Base-by-base conservation (phyloP, 2,113 vertebrate species). In the Collichthys lucidus region DNA sequence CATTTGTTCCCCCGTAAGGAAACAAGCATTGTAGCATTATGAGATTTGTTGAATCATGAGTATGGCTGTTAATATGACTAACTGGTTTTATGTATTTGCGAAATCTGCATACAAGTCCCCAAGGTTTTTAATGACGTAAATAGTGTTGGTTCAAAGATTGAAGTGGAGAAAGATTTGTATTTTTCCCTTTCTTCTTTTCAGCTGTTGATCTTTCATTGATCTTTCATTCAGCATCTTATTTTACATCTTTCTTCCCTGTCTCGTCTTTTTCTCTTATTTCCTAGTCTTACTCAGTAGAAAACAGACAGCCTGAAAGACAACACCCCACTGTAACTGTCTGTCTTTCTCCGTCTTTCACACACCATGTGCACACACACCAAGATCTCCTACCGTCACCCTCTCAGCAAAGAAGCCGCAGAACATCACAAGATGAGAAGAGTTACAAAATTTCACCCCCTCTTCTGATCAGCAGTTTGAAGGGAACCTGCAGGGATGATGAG, bases 381-480 rank as follows among this genome's bases (percentile, higher is more conserved):
- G 56, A 64, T 77, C 63, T 74, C 68, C 42, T 14, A 17, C 85
- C 16, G 52, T 44, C 63, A 14, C 20, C 9, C n/a, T 61, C 69
- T 82, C 59, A 26, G 69, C 78, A 73, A 72, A 72, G 44, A 74
- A 71, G 49, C 77, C 35, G 11, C n/a, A 11, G 26, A 86, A 66
- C 15, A 10, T 77, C 64, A 83, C 61, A 47, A 86, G 77, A 93
- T 88, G 79, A 88, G 74, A 86, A 31, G 69, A 74, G 40, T 11
- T 82, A 46, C 44, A 80, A 64, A 24, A 79, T 79, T 65, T 62
- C 26, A 44, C 80, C 66, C 76, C 40, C 42, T 87, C 61, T 56
- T 85, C 83, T 85, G 88, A 90, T 92, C 83, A 88, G 42, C 67
- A 77, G 66, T 73, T 77, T 88, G 75, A 67, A 57, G 70, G 80